These are phyloP conservation scores for Calidris pygmaea DNA, from an alignment of 2,113 vertebrate genomes.

Conservation along the genomic window DNA sequence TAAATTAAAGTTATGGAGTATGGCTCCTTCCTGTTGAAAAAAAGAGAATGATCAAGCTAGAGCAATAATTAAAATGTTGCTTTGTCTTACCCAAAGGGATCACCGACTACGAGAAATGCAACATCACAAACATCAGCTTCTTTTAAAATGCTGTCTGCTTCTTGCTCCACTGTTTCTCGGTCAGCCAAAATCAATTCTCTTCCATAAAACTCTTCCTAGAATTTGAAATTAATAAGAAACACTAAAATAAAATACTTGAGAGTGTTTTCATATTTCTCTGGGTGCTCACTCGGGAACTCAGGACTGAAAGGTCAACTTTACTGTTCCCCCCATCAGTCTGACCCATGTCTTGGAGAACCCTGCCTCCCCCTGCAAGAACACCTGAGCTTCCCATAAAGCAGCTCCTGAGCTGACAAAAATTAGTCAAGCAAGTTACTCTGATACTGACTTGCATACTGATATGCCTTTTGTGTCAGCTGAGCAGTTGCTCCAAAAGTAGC, in stretches of 20 bases:
- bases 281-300: not conserved
- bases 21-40: not conserved
- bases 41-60: not conserved
- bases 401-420: not conserved
- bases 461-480: not conserved
- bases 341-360: not conserved
- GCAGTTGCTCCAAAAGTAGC: not conserved
- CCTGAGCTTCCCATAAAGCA: not conserved
- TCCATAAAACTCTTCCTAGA: constrained; percentile 95
- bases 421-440: not conserved
- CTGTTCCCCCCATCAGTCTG: not conserved
- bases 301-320: not conserved
- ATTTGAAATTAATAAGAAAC: constrained; percentile 20
- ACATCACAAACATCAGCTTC: constrained; percentile 86
- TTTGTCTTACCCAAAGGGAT: constrained; percentile 93
- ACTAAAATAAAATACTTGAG: constrained; percentile 7
- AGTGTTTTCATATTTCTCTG: not conserved
- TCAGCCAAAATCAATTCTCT: constrained; percentile 91
- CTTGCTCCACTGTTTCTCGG: constrained; percentile 92
- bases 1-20: not conserved
- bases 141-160: constrained; percentile 87
- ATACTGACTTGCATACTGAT: not conserved
- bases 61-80: not conserved
- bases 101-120: constrained; percentile 94
- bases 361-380: not conserved